phyloP scores from a whole-genome alignment of 2,888 invertebrate species.

The Platycnemis pennipes region DNA sequence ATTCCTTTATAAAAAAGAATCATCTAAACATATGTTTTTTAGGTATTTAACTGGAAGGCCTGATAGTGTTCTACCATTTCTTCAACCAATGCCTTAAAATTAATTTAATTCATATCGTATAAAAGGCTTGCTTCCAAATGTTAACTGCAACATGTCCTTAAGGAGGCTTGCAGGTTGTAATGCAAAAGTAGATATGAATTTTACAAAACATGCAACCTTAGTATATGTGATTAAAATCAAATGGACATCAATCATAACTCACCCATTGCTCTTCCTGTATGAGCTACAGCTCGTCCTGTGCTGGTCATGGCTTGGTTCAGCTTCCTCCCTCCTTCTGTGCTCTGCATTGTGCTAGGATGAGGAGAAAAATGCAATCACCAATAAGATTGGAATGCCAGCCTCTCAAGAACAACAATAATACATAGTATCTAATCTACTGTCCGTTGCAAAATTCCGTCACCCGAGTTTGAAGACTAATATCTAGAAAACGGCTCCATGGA shows the following conservation, averaged over 20 bases:
- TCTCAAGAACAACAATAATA: too few relatives aligned
- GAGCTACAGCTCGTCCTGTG: slow-evolving; percentile 94
- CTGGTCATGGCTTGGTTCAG: slow-evolving; percentile 95
- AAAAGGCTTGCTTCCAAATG: background rate
- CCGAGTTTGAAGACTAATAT: too few relatives aligned
- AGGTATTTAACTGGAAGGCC: background rate
- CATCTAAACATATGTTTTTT: too few relatives aligned
- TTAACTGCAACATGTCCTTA: background rate
- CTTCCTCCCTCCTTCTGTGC: slow-evolving; percentile 95
- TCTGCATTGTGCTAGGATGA: slow-evolving; percentile 92
- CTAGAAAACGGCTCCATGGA: too few relatives aligned
- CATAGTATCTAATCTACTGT: too few relatives aligned
- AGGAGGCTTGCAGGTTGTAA: background rate
- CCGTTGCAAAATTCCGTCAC: too few relatives aligned
- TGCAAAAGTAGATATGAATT: background rate
- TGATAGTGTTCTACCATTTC: background rate
- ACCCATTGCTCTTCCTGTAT: slow-evolving; percentile 88
- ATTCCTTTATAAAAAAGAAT: too few relatives aligned
- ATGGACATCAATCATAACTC: slow-evolving; percentile 75
- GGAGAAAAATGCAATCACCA: slow-evolving; percentile 60
- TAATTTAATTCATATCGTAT: too few relatives aligned
- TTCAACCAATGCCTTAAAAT: background rate
- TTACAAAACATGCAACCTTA: background rate
- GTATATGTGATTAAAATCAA: background rate
- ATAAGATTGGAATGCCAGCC: background rate